Conservation (phyloP, 2,113 vertebrate genomes). For the Percina caprodes region DNA sequence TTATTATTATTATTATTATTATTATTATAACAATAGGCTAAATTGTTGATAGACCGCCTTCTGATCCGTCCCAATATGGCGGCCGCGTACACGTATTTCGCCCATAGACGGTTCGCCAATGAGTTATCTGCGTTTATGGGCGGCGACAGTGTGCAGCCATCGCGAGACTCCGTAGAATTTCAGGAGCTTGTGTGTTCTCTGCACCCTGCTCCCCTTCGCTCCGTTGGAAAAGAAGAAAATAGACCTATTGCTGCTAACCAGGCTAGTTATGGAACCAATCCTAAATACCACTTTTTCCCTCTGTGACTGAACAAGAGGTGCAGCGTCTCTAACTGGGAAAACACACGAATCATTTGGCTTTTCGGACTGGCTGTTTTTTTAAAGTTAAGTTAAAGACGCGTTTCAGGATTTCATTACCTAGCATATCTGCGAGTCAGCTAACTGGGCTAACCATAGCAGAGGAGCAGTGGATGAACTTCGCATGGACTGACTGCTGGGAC, state of each 20-base stretch:
- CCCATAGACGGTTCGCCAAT: too few species aligned
- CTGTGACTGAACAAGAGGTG: constrained; percentile 26
- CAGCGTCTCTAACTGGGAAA: constrained; percentile 23
- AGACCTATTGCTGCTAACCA: constrained; percentile 66
- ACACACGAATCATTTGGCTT: constrained; percentile 20
- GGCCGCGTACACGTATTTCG: too few species aligned
- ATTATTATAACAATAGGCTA: too few species aligned
- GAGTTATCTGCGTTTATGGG: constrained; percentile 8
- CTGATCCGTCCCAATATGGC: too few species aligned
- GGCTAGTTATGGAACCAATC: constrained; percentile 72
- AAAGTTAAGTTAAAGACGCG: constrained; percentile 54
- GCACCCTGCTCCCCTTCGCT: constrained; percentile 54
- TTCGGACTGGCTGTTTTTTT: constrained; percentile 8
- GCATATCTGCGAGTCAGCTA: constrained; percentile 54
- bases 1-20: too few species aligned
- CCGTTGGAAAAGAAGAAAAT: constrained; percentile 81
- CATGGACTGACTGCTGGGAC: constrained; percentile 55
- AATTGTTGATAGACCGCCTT: too few species aligned
- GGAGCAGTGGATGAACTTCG: constrained; percentile 71
- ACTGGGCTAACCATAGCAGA: constrained; percentile 69
- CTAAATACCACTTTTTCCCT: constrained; percentile 26
- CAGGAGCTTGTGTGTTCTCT: constrained; percentile 49
- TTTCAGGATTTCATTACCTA: constrained; percentile 58
- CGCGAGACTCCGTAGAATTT: constrained; percentile 80
- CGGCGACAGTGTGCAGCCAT: constrained; percentile 59